phyloP scores from a whole-genome alignment of 2,113 vertebrate genomes.

The Castor canadensis region DNA sequence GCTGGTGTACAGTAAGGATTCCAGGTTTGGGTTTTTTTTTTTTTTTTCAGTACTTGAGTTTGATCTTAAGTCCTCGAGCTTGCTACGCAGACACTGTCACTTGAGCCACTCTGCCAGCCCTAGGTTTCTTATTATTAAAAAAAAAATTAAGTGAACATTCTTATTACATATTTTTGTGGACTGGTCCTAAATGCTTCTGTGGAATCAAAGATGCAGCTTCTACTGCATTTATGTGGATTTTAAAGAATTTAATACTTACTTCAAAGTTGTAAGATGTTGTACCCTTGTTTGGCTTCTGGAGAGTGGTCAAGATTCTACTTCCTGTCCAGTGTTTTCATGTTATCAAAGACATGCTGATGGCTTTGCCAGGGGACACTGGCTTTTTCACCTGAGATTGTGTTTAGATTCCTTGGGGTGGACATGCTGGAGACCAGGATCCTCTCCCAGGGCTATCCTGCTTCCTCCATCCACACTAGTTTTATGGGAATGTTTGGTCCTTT shows the following conservation, averaged over 20 bases:
- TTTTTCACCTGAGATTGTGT: not conserved
- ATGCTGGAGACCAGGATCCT: not conserved
- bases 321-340: not conserved
- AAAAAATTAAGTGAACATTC: rapidly evolving
- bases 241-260: not conserved
- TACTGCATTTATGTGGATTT: not conserved
- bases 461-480: not conserved
- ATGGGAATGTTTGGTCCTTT: not conserved
- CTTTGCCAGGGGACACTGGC: not conserved
- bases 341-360: not conserved
- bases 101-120: no score
- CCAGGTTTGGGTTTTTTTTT: no score
- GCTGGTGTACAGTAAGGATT: not conserved
- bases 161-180: not conserved
- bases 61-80: no score
- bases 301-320: not conserved
- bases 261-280: not conserved
- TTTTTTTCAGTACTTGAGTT: no score
- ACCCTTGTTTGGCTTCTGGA: not conserved
- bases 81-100: no score
- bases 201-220: not conserved
- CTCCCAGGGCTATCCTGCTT: no score
- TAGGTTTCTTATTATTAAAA: not conserved
- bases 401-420: not conserved
- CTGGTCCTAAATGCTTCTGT: not conserved